A percentile compares a stretch with the other conserved stretches of the same genome.
Conservation (phyloP, 2,888 invertebrate genomes). For the Drosophila cognata region DNA sequence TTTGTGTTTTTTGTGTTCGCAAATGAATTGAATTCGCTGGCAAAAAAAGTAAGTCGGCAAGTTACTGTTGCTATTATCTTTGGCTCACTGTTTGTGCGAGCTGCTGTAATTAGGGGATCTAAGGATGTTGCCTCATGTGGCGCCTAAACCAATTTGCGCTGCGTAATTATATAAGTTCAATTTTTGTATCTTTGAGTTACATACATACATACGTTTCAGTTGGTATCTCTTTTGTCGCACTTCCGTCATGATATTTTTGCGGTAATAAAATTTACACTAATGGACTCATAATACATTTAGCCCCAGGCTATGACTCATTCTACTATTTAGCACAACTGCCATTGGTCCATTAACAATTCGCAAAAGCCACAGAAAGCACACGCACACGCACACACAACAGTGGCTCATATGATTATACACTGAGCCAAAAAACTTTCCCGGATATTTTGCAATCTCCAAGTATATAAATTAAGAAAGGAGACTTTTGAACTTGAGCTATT, state of each 20-base stretch:
- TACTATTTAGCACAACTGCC: not conserved
- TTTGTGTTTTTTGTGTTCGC: constrained; percentile 5
- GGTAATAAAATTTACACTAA: constrained; percentile 73
- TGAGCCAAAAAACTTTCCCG: not conserved
- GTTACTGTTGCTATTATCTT: not conserved
- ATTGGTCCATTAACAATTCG: constrained; percentile 25
- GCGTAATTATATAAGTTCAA: constrained; percentile 65
- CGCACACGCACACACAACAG: constrained; percentile 12
- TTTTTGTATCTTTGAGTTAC: constrained; percentile 50
- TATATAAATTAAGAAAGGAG: too few species aligned
- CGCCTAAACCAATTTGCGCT: constrained; percentile 65
- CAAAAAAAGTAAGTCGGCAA: constrained; percentile 1
- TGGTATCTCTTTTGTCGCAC: constrained; percentile 22
- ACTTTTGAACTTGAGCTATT: too few species aligned
- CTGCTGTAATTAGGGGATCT: constrained; percentile 58
- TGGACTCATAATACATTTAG: constrained; percentile 66
- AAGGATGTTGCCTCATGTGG: constrained; percentile 54
- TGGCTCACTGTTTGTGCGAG: not conserved
- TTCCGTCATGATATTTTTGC: constrained; percentile 46
- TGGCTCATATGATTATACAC: constrained; percentile 35
- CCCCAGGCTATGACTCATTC: constrained; percentile 41
- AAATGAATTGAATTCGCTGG: constrained; percentile 51
- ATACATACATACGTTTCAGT: constrained; percentile 8
- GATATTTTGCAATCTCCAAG: not conserved
- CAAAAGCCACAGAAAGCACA: constrained; percentile 34